Conservation (phyloP, 2,113 vertebrate genomes). For the Callospermophilus lateralis region DNA sequence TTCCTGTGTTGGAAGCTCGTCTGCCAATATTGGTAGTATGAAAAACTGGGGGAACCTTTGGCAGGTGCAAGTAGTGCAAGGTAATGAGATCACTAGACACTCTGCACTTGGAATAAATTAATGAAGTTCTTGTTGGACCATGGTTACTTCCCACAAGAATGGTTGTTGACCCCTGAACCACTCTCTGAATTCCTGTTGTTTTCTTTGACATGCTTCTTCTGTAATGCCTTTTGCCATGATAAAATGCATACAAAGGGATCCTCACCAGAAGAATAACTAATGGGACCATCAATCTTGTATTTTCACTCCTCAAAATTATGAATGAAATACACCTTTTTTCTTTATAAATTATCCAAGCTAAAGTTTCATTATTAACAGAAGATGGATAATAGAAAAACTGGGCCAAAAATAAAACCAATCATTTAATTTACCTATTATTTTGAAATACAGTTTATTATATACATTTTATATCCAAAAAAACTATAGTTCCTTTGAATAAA, state of each 20-base stretch:
- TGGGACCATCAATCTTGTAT: neutral
- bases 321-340: neutral
- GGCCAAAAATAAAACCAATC: neutral
- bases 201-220: accelerated
- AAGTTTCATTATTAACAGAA: neutral
- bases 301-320: neutral
- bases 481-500: neutral
- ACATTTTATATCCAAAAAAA: neutral
- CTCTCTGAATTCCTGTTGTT: neutral
- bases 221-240: neutral
- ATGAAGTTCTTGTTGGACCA: neutral
- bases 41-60: neutral
- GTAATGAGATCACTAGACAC: neutral
- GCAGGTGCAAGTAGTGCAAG: neutral
- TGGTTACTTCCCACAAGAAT: neutral
- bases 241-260: neutral
- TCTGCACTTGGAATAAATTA: neutral
- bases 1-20: neutral
- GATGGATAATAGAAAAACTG: neutral
- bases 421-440: neutral
- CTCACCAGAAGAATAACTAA: neutral
- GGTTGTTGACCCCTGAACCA: too few relatives aligned
- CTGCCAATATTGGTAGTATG: neutral
- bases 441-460: neutral
- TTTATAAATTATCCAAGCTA: neutral